These are phyloP conservation scores for Ips typographus DNA, from an alignment of 1,140 invertebrate species.

Conservation along the genomic window DNA sequence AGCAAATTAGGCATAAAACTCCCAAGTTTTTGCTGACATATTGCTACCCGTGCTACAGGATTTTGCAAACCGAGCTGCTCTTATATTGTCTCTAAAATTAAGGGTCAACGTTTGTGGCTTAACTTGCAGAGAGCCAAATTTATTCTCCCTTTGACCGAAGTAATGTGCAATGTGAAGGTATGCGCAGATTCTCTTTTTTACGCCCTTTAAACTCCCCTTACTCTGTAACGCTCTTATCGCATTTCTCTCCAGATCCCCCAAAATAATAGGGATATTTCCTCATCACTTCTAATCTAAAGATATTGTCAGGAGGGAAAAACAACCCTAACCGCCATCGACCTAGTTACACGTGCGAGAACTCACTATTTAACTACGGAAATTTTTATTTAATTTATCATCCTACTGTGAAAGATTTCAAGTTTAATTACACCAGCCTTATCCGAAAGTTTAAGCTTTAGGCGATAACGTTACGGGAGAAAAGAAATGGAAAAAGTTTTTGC, in stretches of 20 bases:
- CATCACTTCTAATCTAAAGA: neutral
- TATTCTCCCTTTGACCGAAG: neutral
- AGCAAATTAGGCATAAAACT: neutral
- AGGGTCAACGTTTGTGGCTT: neutral
- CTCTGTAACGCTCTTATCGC: neutral
- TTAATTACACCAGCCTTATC: no score
- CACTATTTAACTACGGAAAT: no score
- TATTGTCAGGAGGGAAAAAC: neutral
- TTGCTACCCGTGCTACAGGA: neutral
- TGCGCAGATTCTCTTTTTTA: neutral
- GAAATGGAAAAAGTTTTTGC: no score
- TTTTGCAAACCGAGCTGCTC: neutral
- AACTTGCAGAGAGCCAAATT: neutral
- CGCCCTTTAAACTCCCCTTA: neutral
- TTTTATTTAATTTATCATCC: no score
- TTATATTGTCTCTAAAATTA: neutral
- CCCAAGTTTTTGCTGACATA: constrained; percentile 1
- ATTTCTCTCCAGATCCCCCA: neutral
- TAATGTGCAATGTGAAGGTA: neutral
- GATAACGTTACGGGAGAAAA: no score
- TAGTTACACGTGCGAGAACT: no score
- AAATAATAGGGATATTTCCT: neutral
- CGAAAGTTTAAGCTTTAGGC: no score
- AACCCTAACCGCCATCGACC: no score
- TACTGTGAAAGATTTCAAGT: no score